Evolutionary conservation across 2,797 vertebrate species (phyloP).

Genomic region (Syncerus caffer): DNA sequence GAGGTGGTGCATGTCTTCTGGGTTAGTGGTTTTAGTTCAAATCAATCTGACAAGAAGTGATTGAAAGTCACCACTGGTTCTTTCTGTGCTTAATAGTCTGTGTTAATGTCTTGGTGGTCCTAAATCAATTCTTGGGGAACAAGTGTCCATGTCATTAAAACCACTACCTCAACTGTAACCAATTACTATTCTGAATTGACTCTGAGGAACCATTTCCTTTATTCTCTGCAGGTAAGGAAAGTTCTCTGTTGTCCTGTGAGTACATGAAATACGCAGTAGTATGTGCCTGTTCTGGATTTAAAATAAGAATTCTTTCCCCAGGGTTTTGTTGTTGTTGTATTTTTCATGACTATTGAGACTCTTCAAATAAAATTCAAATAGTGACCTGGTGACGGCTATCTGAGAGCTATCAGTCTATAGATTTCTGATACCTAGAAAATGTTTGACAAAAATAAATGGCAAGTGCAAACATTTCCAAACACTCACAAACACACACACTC

Average conservation of each 20-base stretch:
- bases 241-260: background rate
- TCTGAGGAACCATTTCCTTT: background rate
- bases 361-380: conserved; percentile 27
- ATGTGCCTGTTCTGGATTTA: background rate
- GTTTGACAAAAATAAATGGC: background rate
- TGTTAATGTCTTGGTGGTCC: conserved; percentile 9
- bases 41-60: conserved; percentile 36
- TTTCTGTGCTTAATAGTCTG: conserved; percentile 14
- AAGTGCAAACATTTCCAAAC: background rate
- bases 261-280: background rate
- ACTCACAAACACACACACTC: background rate
- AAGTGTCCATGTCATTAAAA: conserved; percentile 49
- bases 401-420: background rate
- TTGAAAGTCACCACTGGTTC: conserved; percentile 4
- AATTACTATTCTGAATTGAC: background rate
- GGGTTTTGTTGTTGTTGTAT: background rate
- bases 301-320: background rate
- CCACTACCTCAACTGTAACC: background rate
- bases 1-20: background rate
- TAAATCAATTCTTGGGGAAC: conserved; percentile 6
- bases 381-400: background rate
- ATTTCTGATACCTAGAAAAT: background rate
- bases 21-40: conserved; percentile 41
- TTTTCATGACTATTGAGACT: background rate
- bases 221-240: background rate